Percentiles rank a stretch among this genome's conserved stretches.
Evolutionary conservation across 2,888 invertebrate species (phyloP).

Genomic region (Drosophila picticornis): DNA sequence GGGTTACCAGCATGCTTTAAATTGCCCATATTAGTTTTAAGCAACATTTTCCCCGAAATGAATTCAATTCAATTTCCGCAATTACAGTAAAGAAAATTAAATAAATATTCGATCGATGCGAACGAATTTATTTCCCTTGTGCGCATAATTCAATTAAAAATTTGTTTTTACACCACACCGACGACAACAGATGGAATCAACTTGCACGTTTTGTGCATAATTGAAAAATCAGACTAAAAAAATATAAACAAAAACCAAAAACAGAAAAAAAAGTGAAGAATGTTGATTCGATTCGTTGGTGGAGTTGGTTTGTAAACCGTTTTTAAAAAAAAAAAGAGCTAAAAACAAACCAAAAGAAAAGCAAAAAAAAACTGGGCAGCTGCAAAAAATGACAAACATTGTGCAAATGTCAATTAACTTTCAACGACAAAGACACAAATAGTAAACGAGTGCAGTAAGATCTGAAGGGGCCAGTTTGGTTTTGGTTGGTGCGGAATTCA

Average conservation of each 20-base stretch:
- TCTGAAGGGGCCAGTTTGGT: slow-evolving; percentile 11
- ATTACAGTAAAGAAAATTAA: slow-evolving; percentile 47
- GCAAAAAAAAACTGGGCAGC: not conserved
- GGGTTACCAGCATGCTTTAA: slow-evolving; percentile 16
- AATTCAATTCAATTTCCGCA: slow-evolving; percentile 52
- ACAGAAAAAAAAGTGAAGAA: not conserved
- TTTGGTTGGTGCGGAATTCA: slow-evolving; percentile 12
- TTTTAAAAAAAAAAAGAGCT: slow-evolving; percentile 4
- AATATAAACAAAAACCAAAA: slow-evolving; percentile 11
- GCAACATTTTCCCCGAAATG: slow-evolving; percentile 45
- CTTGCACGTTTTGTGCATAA: slow-evolving; percentile 41
- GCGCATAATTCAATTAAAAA: slow-evolving; percentile 70
- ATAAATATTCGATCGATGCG: slow-evolving; percentile 26
- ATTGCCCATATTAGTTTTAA: slow-evolving; percentile 48
- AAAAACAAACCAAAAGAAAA: too few species aligned
- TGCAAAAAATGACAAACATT: slow-evolving; percentile 58
- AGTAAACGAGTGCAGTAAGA: slow-evolving; percentile 32
- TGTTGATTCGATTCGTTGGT: slow-evolving; percentile 6
- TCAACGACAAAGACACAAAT: slow-evolving; percentile 48
- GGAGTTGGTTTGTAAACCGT: not conserved
- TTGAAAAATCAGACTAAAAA: slow-evolving; percentile 44
- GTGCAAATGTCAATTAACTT: slow-evolving; percentile 75
- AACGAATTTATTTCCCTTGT: slow-evolving; percentile 42
- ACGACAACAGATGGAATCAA: slow-evolving; percentile 27
- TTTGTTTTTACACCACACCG: slow-evolving; percentile 28